Percentiles rank a stretch among this genome's conserved stretches.
These are phyloP conservation scores for Laterallus jamaicensis DNA, from an alignment of 2,113 vertebrate species.

Conservation along the genomic window DNA sequence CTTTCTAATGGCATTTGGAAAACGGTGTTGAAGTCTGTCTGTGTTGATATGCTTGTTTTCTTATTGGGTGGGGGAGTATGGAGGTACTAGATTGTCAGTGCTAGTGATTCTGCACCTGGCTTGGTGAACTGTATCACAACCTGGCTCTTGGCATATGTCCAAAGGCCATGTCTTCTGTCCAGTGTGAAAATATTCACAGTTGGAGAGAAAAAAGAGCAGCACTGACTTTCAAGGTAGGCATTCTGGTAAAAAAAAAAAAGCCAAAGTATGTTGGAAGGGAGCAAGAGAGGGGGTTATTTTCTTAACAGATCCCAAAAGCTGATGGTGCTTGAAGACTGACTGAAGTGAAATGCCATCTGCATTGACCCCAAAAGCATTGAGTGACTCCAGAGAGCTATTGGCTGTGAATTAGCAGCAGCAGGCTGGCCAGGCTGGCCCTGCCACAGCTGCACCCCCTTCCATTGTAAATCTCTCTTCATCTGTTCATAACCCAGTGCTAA, in stretches of 20 bases:
- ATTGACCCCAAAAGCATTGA: not conserved
- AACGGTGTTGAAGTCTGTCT: slow-evolving; percentile 16
- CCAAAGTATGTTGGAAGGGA: slow-evolving; percentile 46
- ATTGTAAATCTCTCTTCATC: not conserved
- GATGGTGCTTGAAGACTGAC: not conserved
- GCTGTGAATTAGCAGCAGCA: not conserved
- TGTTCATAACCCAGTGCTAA: not conserved
- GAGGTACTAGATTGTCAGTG: not conserved
- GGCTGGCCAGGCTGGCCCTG: not conserved
- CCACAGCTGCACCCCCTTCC: not conserved
- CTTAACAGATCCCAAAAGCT: slow-evolving; percentile 13
- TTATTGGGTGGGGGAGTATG: not conserved
- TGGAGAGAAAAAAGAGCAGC: not conserved
- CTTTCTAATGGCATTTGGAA: slow-evolving; percentile 47
- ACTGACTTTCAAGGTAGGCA: not conserved
- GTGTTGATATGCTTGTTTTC: slow-evolving; percentile 36
- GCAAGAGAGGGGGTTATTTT: slow-evolving; percentile 11
- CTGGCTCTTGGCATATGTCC: not conserved
- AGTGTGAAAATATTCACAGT: not conserved
- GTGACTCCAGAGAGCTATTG: not conserved
- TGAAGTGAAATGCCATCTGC: slow-evolving; percentile 4
- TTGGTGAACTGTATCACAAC: not conserved
- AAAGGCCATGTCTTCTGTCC: not conserved
- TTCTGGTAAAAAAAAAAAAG: not conserved
- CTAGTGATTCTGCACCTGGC: not conserved